Evolutionary conservation across 2,113 vertebrate genomes (phyloP), one percentile per base, ranked within the genome.

Genomic region (Setophaga petechia): DNA sequence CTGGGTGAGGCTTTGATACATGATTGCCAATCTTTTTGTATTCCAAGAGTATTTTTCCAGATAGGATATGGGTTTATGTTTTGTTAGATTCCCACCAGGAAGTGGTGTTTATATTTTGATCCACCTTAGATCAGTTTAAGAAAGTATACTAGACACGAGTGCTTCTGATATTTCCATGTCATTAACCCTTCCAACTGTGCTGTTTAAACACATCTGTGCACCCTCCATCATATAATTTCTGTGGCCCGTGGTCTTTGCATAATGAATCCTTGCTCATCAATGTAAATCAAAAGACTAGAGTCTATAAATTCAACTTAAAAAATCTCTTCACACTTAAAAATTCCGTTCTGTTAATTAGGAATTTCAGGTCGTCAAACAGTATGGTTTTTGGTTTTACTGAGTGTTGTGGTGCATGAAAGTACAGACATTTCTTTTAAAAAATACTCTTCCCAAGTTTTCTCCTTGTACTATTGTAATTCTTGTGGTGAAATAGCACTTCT

Each of bases 11-110:
- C 62, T 90, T 90, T 92, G 74, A 75, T 88, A 80, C 12, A 25
- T 2, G 5, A 27, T 78, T 95, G 94, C 89, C 78, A 90, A 30
- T 85, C 27, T n/a, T 87, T 89, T 69, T 90, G 68, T 93, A 96
- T 94, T 90, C 44, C 43, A 49, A 35, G 89, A 79, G 73, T 86
- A 25, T 77, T 95, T 96, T 95, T 95, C 58, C 90, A 92, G 71
- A 69, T 87, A 93, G 80, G 86, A 92, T 92, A 51, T 80, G 49
- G 28, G 41, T 87, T 93, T 89, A 72, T 73, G 54, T n/a, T 80
- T 93, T 51, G n/a, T 41, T 84, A 49, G 76, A 27, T 86, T 93
- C 46, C 44, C 30, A 73, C 52, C 35, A 72, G 54, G 37, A 87
- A 78, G 41, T 31, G 20, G 30, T 9, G 1, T 82, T 93, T 86